Conservation (phyloP, 2,888 invertebrate species). For the Sphinx pinastri region DNA sequence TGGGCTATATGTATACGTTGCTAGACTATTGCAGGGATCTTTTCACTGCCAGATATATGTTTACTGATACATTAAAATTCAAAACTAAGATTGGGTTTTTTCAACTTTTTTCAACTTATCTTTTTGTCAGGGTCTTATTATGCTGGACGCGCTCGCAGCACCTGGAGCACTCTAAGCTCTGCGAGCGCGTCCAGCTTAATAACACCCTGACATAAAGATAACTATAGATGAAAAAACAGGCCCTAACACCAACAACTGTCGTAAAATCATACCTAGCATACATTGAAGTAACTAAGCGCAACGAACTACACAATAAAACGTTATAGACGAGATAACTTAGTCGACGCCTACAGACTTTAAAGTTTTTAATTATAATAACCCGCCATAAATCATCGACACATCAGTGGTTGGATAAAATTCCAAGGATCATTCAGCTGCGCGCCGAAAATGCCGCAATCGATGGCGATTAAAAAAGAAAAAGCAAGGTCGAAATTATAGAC, state of each 20-base stretch:
- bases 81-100: too few relatives aligned
- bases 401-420: slow-evolving; percentile 46
- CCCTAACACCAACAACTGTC: background rate
- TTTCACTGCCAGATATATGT: too few relatives aligned
- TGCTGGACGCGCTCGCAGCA: too few relatives aligned
- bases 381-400: slow-evolving; percentile 55
- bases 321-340: slow-evolving; percentile 18
- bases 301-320: slow-evolving; percentile 23
- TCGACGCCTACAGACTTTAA: slow-evolving; percentile 25
- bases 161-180: too few relatives aligned
- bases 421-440: slow-evolving; percentile 48
- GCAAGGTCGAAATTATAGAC: slow-evolving; percentile 52
- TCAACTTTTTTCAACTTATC: too few relatives aligned
- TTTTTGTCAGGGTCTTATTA: too few relatives aligned
- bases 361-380: slow-evolving; percentile 46
- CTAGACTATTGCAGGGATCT: too few relatives aligned
- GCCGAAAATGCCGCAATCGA: slow-evolving; percentile 55
- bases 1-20: too few relatives aligned
- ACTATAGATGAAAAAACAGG: background rate
- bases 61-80: too few relatives aligned
- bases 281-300: slow-evolving; percentile 11
- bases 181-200: too few relatives aligned
- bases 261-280: background rate
- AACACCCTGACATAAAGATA: too few relatives aligned
- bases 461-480: slow-evolving; percentile 58